These are phyloP conservation scores for Talpa occidentalis DNA, from an alignment of 2,113 vertebrate species.

Conservation along the genomic window DNA sequence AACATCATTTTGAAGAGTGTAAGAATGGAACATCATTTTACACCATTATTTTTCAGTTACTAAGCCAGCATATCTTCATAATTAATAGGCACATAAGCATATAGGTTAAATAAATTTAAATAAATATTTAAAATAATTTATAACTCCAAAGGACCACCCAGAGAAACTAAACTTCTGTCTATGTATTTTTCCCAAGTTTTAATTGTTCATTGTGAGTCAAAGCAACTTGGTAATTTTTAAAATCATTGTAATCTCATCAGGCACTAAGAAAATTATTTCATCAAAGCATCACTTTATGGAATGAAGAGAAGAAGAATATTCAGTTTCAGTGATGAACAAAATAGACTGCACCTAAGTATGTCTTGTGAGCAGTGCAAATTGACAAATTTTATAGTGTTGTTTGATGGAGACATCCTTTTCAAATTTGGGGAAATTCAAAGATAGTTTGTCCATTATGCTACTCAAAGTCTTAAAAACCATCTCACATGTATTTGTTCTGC, in stretches of 20 bases:
- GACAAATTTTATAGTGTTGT: not conserved
- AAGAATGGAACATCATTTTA: not conserved
- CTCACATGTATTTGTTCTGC: not conserved
- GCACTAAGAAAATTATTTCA: not conserved
- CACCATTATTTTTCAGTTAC: not conserved
- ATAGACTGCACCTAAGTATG: not conserved
- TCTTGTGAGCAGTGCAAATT: not conserved
- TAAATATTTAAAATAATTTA: not conserved
- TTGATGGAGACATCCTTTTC: not conserved
- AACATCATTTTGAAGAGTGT: not conserved
- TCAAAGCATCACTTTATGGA: not conserved
- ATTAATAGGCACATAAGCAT: not conserved
- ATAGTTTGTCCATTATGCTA: not conserved
- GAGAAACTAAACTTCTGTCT: not conserved
- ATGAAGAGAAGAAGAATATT: not conserved
- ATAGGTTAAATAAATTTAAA: not conserved
- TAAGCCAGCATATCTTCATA: conserved; percentile 5
- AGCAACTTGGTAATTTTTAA: not conserved
- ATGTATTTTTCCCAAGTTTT: not conserved
- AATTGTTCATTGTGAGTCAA: not conserved
- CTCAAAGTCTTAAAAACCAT: not conserved
- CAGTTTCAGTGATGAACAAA: not conserved
- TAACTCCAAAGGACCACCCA: not conserved
- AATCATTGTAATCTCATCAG: not conserved
- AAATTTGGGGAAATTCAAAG: not conserved